Conservation (phyloP, 1,140 invertebrate species). For the Euura lappo region DNA sequence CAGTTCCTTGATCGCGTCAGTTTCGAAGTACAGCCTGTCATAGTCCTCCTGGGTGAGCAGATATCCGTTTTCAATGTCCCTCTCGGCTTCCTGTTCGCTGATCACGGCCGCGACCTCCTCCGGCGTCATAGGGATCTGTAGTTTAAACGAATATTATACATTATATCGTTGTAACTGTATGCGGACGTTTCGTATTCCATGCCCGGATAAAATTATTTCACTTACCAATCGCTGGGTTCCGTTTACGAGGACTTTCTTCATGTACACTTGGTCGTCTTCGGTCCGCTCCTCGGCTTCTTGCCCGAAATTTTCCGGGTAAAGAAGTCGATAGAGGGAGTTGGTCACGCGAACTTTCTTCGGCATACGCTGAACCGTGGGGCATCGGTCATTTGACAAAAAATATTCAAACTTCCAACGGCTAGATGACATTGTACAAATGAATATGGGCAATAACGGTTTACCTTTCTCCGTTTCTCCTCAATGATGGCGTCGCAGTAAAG, state of each 20-base stretch:
- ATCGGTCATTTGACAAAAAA: too few relatives aligned
- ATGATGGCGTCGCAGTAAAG: conserved; percentile 67
- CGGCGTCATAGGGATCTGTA: conserved; percentile 33
- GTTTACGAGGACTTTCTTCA: conserved; percentile 35
- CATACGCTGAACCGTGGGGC: conserved; percentile 18
- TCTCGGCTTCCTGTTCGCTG: conserved; percentile 49
- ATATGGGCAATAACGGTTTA: conserved; percentile 37
- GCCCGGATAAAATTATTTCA: not conserved
- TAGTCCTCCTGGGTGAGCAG: conserved; percentile 64
- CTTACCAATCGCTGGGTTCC: conserved; percentile 36
- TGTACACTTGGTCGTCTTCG: conserved; percentile 34
- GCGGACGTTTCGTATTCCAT: too few relatives aligned
- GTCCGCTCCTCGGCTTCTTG: conserved; percentile 17
- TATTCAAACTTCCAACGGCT: too few relatives aligned
- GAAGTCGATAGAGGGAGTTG: conserved; percentile 36
- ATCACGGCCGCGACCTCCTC: conserved; percentile 31
- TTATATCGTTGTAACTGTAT: too few relatives aligned
- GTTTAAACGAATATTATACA: too few relatives aligned
- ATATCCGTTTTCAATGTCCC: conserved; percentile 58
- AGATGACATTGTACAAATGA: not conserved
- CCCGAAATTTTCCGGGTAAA: conserved; percentile 36
- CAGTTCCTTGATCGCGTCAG: conserved; percentile 66
- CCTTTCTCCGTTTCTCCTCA: conserved; percentile 62
- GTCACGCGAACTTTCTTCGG: conserved; percentile 38
- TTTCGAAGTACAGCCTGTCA: conserved; percentile 66